Evolutionary conservation across 2,113 vertebrate species (phyloP).

Genomic region (Egretta garzetta): DNA sequence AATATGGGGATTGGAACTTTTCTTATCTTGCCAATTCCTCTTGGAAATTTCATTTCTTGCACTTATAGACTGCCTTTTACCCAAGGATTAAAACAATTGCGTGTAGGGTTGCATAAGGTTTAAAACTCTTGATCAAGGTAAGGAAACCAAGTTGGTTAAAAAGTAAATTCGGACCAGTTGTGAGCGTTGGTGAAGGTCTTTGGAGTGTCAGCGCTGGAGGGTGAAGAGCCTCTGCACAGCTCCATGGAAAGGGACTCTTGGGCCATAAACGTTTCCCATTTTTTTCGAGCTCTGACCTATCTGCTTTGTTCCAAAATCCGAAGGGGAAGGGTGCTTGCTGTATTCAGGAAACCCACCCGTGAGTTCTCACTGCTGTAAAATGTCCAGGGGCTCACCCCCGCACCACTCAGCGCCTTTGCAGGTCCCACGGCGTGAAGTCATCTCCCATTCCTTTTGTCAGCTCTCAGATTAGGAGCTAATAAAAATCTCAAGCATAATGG

Average conservation of each 20-base stretch:
- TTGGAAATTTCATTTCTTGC: neutral
- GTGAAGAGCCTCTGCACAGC: neutral
- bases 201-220: rapidly evolving
- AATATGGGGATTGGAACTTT: neutral
- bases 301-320: neutral
- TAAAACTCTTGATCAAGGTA: neutral
- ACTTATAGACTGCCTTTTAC: neutral
- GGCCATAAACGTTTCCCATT: rapidly evolving
- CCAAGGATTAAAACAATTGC: neutral
- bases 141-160: neutral
- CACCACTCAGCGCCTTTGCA: neutral
- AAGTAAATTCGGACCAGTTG: rapidly evolving
- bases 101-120: neutral
- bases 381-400: rapidly evolving
- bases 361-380: rapidly evolving
- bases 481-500: neutral
- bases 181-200: neutral
- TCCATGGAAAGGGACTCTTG: neutral
- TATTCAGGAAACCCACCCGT: rapidly evolving
- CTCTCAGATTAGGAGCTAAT: neutral
- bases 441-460: neutral
- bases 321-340: rapidly evolving
- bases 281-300: neutral
- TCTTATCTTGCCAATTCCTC: neutral
- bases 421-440: neutral